These are phyloP conservation scores for Epinephelus coioides DNA, from an alignment of 2,797 vertebrate species.

Conservation along the genomic window DNA sequence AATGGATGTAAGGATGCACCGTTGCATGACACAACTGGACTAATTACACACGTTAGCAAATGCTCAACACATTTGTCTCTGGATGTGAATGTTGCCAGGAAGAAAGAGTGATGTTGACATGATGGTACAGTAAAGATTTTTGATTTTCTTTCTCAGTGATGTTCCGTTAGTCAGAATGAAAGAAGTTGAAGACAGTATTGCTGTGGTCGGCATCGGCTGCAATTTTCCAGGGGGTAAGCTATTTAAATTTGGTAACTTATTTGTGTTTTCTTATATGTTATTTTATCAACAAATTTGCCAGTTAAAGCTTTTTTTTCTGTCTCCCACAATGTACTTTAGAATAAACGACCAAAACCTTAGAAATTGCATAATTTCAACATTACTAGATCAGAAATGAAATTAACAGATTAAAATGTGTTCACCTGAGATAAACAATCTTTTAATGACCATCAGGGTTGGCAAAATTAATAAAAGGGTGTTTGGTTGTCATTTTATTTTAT, in stretches of 20 bases:
- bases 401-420: neutral
- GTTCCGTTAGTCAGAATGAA: constrained; percentile 74
- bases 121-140: constrained; percentile 17
- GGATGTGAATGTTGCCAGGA: neutral
- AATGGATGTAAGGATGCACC: constrained; percentile 49
- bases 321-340: neutral
- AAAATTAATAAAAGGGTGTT: neutral
- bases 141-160: constrained; percentile 37
- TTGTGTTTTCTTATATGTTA: neutral
- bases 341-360: neutral
- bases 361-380: neutral
- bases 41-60: constrained; percentile 11
- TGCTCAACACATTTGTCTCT: neutral
- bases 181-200: constrained; percentile 79
- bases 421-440: neutral
- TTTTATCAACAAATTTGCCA: neutral
- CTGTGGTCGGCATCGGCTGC: constrained; percentile 91
- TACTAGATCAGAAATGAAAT: neutral
- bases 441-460: neutral
- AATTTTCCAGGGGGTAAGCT: constrained; percentile 89
- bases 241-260: neutral
- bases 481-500: neutral
- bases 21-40: constrained; percentile 33
- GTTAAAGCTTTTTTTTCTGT: neutral
- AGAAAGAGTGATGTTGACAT: neutral